phyloP scores from a whole-genome alignment of 2,113 vertebrate species.

The Platichthys stellatus region DNA sequence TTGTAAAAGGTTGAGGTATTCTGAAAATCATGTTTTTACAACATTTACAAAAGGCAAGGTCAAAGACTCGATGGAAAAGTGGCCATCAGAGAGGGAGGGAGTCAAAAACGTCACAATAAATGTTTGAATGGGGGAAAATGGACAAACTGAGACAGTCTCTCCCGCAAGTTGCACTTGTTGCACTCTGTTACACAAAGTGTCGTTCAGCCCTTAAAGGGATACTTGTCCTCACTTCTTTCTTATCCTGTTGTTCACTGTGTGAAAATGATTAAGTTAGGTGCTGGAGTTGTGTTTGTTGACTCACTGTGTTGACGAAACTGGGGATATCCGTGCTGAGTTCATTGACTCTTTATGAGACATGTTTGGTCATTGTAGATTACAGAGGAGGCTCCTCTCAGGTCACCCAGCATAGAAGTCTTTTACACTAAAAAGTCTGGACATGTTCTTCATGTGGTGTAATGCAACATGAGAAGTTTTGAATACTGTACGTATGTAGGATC shows the following conservation, averaged over 20 bases:
- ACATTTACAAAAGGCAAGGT: no score
- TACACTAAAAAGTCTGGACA: not conserved
- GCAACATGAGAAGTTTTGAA: not conserved
- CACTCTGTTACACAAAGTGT: no score
- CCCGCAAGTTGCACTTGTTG: no score
- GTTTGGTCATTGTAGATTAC: slow-evolving; percentile 52
- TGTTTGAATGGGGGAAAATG: no score
- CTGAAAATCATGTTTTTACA: no score
- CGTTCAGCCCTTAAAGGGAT: no score
- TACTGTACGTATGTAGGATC: no score
- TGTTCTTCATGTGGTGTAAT: not conserved
- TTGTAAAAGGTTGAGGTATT: no score
- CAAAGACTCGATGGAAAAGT: no score
- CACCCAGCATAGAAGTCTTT: slow-evolving; percentile 1
- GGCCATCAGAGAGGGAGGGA: no score
- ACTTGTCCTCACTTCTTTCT: not conserved
- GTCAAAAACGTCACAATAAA: no score
- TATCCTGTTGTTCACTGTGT: not conserved
- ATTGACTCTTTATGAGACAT: slow-evolving; percentile 1
- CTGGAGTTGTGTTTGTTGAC: not conserved
- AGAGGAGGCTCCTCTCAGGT: not conserved
- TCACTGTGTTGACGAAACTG: slow-evolving; percentile 35
- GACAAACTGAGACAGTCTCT: no score
- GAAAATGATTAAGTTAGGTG: not conserved
- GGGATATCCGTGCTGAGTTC: not conserved